Evolutionary conservation across 2,113 vertebrate species (phyloP).

Genomic region (Polypterus bichir): DNA sequence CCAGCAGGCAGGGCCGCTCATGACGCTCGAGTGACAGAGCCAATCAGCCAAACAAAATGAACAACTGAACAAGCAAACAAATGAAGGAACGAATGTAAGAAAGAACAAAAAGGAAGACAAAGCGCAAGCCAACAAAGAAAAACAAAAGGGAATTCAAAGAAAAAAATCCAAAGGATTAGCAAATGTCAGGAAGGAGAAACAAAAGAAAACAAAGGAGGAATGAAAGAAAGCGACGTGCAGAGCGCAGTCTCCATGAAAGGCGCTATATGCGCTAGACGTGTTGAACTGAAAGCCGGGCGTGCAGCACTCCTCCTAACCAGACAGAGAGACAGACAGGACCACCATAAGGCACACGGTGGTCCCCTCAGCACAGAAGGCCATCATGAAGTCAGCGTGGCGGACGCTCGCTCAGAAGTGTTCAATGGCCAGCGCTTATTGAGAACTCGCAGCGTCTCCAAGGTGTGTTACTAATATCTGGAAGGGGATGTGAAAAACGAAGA

Average conservation of each 20-base stretch:
- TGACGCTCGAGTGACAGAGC: not conserved
- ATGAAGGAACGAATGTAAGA: not conserved
- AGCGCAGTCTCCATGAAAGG: too few species aligned
- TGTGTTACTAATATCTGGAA: too few species aligned
- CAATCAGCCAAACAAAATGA: not conserved
- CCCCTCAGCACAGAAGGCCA: not conserved
- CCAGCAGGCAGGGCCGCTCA: too few species aligned
- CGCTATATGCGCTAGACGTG: too few species aligned
- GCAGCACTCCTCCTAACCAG: too few species aligned
- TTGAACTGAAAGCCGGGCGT: too few species aligned
- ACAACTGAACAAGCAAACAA: not conserved
- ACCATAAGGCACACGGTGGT: not conserved
- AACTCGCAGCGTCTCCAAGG: too few species aligned
- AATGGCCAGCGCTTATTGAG: too few species aligned
- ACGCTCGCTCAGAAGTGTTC: too few species aligned
- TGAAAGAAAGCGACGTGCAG: not conserved
- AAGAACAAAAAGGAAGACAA: not conserved
- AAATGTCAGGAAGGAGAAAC: constrained; percentile 1
- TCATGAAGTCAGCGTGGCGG: too few species aligned
- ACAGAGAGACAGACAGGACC: not conserved
- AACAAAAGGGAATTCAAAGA: not conserved
- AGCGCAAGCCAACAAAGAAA: constrained; percentile 1
- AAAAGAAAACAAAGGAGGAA: not conserved
- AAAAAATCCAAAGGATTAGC: not conserved
- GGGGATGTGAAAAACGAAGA: too few species aligned